Conservation (phyloP, 64 coral and sea anemone species). For the Hydrozoanthus tunicans region DNA sequence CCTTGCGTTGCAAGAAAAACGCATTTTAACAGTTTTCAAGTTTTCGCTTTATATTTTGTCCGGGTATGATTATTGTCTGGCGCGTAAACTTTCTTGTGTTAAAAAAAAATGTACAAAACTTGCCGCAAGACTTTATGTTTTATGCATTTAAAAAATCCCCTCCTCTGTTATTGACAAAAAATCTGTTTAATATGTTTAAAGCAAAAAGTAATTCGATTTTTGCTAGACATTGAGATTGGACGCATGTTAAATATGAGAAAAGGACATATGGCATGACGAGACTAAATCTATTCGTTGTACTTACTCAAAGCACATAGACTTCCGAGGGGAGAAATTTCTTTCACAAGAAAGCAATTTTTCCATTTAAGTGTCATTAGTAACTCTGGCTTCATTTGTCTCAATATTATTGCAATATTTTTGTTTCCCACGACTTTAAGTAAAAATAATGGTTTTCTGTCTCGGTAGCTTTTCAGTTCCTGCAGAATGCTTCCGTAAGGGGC, state of each 20-base stretch:
- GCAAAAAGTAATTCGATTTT: conserved; percentile 64
- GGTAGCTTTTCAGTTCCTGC: conserved; percentile 8
- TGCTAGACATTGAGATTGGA: neutral
- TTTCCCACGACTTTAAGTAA: conserved; percentile 43
- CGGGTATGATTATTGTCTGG: neutral
- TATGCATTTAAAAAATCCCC: conserved; percentile 11
- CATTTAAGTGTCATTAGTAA: conserved; percentile 65
- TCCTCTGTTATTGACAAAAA: conserved; percentile 58
- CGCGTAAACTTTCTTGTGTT: neutral
- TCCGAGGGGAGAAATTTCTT: conserved; percentile 45
- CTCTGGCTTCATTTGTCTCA: conserved; percentile 31
- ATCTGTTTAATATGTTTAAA: conserved; percentile 60
- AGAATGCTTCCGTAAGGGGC: conserved; percentile 29
- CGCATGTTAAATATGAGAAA: conserved; percentile 52
- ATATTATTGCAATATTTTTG: conserved; percentile 55
- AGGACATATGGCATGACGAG: conserved; percentile 29
- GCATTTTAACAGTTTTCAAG: neutral
- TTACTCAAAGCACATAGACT: conserved; percentile 31
- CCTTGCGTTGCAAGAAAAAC: neutral
- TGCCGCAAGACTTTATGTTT: neutral
- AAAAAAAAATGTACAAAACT: neutral
- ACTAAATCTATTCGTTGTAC: conserved; percentile 21
- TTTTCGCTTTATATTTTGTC: neutral
- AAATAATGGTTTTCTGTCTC: conserved; percentile 28
- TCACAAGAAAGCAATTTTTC: conserved; percentile 49